These are phyloP conservation scores for Actenoides hombroni DNA, from an alignment of 2,113 vertebrate species.

Conservation along the genomic window DNA sequence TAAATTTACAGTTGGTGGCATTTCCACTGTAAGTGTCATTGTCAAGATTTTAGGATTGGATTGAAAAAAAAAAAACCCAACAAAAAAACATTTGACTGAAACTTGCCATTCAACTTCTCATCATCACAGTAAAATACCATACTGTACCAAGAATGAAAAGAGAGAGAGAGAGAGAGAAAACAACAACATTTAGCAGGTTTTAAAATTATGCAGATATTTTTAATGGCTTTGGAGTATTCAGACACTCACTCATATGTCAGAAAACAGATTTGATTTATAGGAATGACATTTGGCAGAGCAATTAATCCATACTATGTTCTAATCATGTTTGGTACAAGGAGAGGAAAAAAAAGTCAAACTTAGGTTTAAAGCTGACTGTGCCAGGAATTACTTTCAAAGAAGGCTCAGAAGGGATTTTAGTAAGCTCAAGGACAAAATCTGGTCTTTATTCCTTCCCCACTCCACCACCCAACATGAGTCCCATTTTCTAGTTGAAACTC, in stretches of 20 bases:
- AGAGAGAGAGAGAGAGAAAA: constrained; percentile 58
- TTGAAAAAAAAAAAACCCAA: not conserved
- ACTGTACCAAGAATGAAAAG: constrained; percentile 64
- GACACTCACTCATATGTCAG: constrained; percentile 77
- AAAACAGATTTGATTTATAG: constrained; percentile 78
- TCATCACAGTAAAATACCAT: constrained; percentile 69
- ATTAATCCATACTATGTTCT: constrained; percentile 76
- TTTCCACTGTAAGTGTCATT: constrained; percentile 70
- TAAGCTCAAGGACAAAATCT: constrained; percentile 51
- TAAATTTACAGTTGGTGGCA: constrained; percentile 68
- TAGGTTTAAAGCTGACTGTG: constrained; percentile 57
- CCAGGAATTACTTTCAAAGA: constrained; percentile 67
- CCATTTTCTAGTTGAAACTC: not conserved
- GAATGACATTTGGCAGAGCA: constrained; percentile 76
- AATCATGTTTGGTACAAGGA: constrained; percentile 71
- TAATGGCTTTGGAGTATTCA: constrained; percentile 76
- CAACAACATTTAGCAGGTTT: constrained; percentile 77
- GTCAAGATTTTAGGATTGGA: constrained; percentile 68
- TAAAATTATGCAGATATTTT: constrained; percentile 78
- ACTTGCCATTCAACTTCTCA: constrained; percentile 71
- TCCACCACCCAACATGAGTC: not conserved
- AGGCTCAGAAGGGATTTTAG: constrained; percentile 49
- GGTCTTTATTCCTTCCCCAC: constrained; percentile 7
- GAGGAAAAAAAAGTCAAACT: constrained; percentile 61
- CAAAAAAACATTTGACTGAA: constrained; percentile 59